Evolutionary conservation across 2,797 vertebrate genomes (phyloP).

Genomic region (Hypotaenidia philippensis): DNA sequence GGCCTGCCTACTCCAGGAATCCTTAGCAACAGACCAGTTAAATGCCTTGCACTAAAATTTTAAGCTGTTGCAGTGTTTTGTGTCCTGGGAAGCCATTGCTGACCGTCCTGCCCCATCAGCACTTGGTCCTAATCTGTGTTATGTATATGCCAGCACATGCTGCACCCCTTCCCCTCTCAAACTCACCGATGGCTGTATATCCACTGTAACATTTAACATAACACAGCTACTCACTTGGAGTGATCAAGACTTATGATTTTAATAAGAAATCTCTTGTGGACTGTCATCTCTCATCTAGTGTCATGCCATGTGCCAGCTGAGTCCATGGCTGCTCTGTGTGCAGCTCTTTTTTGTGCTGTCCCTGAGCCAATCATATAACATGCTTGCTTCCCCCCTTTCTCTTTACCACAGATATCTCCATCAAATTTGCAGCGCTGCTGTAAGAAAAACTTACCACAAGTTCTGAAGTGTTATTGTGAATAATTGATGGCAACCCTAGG

Average conservation of each 20-base stretch:
- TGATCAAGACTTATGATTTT: background rate
- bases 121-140: background rate
- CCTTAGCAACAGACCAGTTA: background rate
- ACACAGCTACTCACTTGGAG: background rate
- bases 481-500: background rate
- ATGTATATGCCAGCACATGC: background rate
- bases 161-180: background rate
- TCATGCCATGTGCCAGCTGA: background rate
- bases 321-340: background rate
- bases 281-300: background rate
- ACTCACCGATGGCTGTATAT: background rate
- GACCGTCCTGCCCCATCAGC: background rate
- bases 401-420: background rate
- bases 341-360: rapidly evolving
- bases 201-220: background rate
- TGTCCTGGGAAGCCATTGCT: background rate
- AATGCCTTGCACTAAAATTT: background rate
- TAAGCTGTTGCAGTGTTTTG: background rate
- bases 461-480: background rate
- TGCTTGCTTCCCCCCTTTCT: background rate
- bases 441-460: background rate
- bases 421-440: background rate
- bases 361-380: background rate
- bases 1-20: background rate
- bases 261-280: background rate